These are phyloP conservation scores for Tyrannus savana DNA, from an alignment of 2,113 vertebrate species.

Conservation along the genomic window DNA sequence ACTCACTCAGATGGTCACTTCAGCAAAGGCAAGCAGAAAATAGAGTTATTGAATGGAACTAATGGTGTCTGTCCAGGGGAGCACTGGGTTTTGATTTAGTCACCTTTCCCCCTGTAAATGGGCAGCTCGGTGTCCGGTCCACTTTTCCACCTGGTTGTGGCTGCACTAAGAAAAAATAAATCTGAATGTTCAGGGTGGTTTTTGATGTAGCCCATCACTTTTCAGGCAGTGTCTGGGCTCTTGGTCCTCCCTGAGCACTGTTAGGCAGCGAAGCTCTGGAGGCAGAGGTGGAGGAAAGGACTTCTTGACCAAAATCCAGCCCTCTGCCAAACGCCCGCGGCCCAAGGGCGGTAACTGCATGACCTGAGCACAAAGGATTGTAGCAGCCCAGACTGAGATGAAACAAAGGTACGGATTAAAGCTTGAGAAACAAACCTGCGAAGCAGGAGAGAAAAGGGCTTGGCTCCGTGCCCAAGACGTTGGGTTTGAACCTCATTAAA, in stretches of 20 bases:
- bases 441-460: background rate
- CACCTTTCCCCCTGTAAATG: accelerated
- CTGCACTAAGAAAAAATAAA: background rate
- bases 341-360: constrained; percentile 30
- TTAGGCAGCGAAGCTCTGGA: background rate
- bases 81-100: background rate
- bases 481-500: background rate
- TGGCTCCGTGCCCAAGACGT: background rate
- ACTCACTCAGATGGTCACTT: background rate
- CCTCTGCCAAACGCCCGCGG: background rate
- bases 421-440: constrained; percentile 37
- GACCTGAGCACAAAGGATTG: constrained; percentile 47
- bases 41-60: background rate
- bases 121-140: background rate
- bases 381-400: constrained; percentile 23
- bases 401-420: constrained; percentile 37
- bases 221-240: background rate
- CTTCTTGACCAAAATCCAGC: background rate
- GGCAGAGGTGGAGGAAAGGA: background rate
- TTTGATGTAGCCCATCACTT: accelerated
- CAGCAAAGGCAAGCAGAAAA: background rate
- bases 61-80: background rate
- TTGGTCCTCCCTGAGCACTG: background rate
- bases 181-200: background rate
- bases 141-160: background rate